A percentile compares a stretch with the other conserved stretches of the same genome.
Conservation (phyloP, 2,888 invertebrate species). For the Rotaria macrura region DNA sequence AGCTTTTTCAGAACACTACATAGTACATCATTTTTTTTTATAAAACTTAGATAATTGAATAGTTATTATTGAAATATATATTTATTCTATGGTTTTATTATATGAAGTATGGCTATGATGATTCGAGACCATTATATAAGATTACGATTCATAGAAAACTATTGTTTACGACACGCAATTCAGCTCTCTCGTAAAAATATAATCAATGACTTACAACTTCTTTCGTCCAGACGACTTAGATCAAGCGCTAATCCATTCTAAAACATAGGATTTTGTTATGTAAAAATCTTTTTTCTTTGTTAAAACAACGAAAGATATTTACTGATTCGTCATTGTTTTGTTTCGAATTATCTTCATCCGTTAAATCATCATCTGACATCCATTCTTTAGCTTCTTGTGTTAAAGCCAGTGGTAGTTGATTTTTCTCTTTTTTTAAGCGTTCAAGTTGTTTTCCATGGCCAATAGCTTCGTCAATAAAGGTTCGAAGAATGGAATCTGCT, state of each 20-base stretch:
- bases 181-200: no score
- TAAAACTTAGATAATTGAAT: no score
- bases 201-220: neutral
- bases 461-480: constrained; percentile 17
- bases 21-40: no score
- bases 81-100: no score
- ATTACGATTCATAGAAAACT: no score
- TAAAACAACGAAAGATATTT: neutral
- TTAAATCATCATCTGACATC: neutral
- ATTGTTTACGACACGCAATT: no score
- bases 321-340: neutral
- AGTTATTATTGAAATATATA: no score
- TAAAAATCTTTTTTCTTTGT: no score
- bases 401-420: neutral
- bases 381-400: neutral
- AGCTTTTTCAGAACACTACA: no score
- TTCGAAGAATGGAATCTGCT: neutral
- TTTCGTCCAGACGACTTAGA: neutral
- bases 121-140: no score
- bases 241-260: neutral
- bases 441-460: neutral
- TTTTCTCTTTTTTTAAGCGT: neutral
- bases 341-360: neutral
- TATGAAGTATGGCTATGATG: no score
- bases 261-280: neutral